These are phyloP conservation scores for Chloropsis hardwickii DNA, from an alignment of 2,113 vertebrate species.

Conservation along the genomic window DNA sequence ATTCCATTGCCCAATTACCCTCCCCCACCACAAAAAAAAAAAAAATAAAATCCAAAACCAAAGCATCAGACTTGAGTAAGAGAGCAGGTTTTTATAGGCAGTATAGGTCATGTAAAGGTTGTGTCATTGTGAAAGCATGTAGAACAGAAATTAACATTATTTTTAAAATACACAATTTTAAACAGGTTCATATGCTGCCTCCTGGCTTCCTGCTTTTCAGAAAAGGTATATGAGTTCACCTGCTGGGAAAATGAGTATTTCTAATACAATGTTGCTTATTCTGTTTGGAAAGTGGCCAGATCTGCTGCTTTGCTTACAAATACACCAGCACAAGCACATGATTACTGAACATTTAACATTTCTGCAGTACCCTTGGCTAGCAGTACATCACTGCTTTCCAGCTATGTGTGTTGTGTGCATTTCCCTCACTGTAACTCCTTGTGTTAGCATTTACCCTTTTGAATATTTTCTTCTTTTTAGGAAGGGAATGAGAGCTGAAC, in stretches of 20 bases:
- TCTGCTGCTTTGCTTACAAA: neutral
- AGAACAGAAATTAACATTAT: neutral
- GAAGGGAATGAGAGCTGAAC: neutral
- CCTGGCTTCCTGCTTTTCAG: neutral
- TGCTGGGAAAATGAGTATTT: neutral
- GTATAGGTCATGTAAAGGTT: neutral
- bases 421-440: neutral
- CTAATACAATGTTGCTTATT: neutral
- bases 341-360: neutral
- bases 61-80: neutral
- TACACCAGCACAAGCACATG: neutral
- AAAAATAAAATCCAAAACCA: neutral
- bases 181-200: neutral
- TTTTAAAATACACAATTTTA: neutral
- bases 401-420: neutral
- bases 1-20: neutral
- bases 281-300: neutral
- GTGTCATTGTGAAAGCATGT: neutral
- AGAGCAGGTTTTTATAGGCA: neutral
- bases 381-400: neutral
- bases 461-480: neutral
- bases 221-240: neutral
- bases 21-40: rapidly evolving
- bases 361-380: neutral
- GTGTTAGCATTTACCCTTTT: neutral